Conservation (phyloP, 2,888 invertebrate species). For the Tenthredo livida region DNA sequence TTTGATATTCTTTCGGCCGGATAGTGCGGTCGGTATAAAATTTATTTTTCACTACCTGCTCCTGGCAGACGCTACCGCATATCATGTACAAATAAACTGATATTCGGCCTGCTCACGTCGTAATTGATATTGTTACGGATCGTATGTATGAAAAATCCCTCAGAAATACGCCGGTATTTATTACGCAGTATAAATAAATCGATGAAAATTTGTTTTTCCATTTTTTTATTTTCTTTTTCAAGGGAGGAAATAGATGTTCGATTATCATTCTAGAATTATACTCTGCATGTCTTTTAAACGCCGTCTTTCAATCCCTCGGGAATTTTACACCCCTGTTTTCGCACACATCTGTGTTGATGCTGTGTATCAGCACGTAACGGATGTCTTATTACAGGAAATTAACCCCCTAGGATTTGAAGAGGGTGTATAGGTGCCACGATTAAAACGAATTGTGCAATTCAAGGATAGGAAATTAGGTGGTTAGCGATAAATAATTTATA, state of each 20-base stretch:
- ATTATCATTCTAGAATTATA: neutral
- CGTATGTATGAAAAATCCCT: neutral
- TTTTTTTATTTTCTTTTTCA: neutral
- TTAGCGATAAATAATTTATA: conserved; percentile 39
- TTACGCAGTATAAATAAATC: neutral
- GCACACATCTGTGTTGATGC: conserved; percentile 20
- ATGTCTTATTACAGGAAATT: conserved; percentile 48
- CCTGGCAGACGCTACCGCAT: neutral
- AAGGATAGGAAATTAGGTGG: conserved; percentile 9
- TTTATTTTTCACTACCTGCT: conserved; percentile 16
- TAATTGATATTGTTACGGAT: conserved; percentile 28
- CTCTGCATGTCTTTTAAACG: conserved; percentile 2
- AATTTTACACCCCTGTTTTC: neutral
- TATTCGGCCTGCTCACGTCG: neutral
- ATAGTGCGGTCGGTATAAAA: neutral
- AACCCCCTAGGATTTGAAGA: conserved; percentile 30
- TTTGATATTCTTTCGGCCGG: neutral
- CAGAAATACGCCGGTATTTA: neutral
- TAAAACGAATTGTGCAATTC: conserved; percentile 25
- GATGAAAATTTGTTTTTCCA: neutral
- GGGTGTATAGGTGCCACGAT: neutral
- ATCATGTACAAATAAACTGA: conserved; percentile 1
- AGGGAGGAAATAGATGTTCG: neutral
- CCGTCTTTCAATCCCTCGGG: neutral
- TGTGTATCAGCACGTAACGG: neutral